Conservation (phyloP, 2,888 invertebrate species). For the Drosophila subsilvestris region DNA sequence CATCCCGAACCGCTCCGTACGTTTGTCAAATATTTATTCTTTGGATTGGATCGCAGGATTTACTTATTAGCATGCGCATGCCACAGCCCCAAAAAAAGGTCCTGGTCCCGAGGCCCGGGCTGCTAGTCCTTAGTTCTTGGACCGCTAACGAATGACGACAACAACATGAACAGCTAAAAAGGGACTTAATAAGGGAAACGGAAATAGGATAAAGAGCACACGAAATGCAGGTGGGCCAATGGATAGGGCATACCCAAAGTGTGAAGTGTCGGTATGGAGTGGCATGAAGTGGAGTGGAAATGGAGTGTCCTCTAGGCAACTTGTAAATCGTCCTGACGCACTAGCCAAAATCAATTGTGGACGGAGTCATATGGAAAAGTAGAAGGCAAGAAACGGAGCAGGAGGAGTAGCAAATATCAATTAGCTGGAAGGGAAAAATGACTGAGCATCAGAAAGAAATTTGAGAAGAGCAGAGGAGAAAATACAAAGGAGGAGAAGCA, state of each 20-base stretch:
- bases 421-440: slow-evolving; percentile 78
- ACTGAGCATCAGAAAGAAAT: slow-evolving; percentile 51
- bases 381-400: slow-evolving; percentile 4
- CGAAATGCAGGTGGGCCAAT: slow-evolving; percentile 56
- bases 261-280: slow-evolving; percentile 12
- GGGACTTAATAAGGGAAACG: slow-evolving; percentile 40
- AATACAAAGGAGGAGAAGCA: neutral
- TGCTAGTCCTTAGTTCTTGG: slow-evolving; percentile 13
- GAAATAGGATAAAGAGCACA: slow-evolving; percentile 77
- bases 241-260: slow-evolving; percentile 42
- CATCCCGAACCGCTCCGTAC: slow-evolving; percentile 52
- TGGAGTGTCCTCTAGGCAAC: slow-evolving; percentile 44
- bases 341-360: slow-evolving; percentile 75
- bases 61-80: slow-evolving; percentile 79
- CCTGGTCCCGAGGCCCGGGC: slow-evolving; percentile 8
- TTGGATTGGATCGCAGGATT: slow-evolving; percentile 79
- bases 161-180: slow-evolving; percentile 15
- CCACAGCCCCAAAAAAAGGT: slow-evolving; percentile 56
- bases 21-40: slow-evolving; percentile 81
- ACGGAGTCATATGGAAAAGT: slow-evolving; percentile 37
- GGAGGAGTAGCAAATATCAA: slow-evolving; percentile 70
- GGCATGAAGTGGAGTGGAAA: neutral
- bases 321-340: slow-evolving; percentile 69
- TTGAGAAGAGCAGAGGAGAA: slow-evolving; percentile 22
- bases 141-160: slow-evolving; percentile 66